Evolutionary conservation across 1,140 invertebrate species (phyloP).

Genomic region (Eufriesea mexicana): DNA sequence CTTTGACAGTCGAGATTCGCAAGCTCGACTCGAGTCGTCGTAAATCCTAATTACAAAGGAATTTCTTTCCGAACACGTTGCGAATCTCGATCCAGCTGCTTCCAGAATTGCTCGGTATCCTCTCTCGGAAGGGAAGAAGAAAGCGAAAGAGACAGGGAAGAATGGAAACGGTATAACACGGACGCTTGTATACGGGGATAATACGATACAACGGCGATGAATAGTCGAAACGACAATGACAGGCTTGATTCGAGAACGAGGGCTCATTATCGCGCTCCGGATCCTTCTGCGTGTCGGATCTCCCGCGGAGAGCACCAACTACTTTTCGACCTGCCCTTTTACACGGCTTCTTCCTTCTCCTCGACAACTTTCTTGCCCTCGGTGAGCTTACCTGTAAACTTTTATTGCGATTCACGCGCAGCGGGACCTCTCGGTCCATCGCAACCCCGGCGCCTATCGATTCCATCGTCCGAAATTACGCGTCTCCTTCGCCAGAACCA

Average conservation of each 20-base stretch:
- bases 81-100: constrained; percentile 41
- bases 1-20: too few species aligned
- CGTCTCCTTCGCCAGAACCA: too few species aligned
- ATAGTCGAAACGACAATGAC: constrained; percentile 74
- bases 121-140: neutral
- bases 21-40: neutral
- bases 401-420: neutral
- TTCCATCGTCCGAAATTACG: neutral
- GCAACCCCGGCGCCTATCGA: neutral
- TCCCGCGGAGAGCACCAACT: constrained; percentile 63
- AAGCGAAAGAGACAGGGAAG: constrained; percentile 14
- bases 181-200: constrained; percentile 42
- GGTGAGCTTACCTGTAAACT: neutral
- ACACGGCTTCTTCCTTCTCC: constrained; percentile 46
- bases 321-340: constrained; percentile 63
- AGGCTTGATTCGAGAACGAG: constrained; percentile 76
- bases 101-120: neutral
- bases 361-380: constrained; percentile 19
- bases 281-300: constrained; percentile 48
- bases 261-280: constrained; percentile 73
- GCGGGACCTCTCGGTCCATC: neutral
- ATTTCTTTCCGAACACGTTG: neutral
- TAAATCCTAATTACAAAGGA: constrained; percentile 5
- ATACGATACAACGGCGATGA: constrained; percentile 70
- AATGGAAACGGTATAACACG: constrained; percentile 17